A percentile compares a stretch with the other conserved stretches of the same genome.
phyloP scores from a whole-genome alignment of 2,113 vertebrate genomes.

The Chionodraco myersi region DNA sequence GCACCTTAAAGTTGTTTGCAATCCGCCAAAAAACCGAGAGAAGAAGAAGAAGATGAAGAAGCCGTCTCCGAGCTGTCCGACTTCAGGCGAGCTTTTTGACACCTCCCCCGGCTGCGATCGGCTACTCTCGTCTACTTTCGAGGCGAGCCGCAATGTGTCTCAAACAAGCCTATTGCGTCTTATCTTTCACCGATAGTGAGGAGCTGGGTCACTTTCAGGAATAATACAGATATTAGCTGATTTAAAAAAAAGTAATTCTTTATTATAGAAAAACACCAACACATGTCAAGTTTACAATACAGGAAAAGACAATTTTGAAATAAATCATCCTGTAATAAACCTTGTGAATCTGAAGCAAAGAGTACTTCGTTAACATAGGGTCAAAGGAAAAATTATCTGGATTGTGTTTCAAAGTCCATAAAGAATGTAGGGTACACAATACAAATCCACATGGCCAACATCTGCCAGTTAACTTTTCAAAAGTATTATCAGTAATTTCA shows the following conservation, averaged over 20 bases:
- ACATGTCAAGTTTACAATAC: constrained; percentile 29
- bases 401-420: not conserved
- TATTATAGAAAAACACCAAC: constrained; percentile 34
- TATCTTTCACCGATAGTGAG: not conserved
- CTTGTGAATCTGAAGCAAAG: constrained; percentile 6
- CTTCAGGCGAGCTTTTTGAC: too few species aligned
- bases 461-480: not conserved
- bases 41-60: too few species aligned
- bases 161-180: too few species aligned
- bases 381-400: not conserved
- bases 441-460: not conserved
- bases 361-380: constrained; percentile 5
- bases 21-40: too few species aligned
- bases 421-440: not conserved
- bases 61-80: too few species aligned
- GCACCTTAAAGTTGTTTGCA: too few species aligned
- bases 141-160: too few species aligned
- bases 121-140: too few species aligned
- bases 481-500: not conserved
- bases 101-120: too few species aligned
- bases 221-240: constrained; percentile 42
- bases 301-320: constrained; percentile 5
- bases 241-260: constrained; percentile 36
- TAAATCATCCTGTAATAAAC: constrained; percentile 2
- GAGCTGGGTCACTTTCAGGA: constrained; percentile 22